These are phyloP conservation scores for Lepeophtheirus salmonis DNA, from an alignment of 1,140 invertebrate genomes.

Conservation along the genomic window DNA sequence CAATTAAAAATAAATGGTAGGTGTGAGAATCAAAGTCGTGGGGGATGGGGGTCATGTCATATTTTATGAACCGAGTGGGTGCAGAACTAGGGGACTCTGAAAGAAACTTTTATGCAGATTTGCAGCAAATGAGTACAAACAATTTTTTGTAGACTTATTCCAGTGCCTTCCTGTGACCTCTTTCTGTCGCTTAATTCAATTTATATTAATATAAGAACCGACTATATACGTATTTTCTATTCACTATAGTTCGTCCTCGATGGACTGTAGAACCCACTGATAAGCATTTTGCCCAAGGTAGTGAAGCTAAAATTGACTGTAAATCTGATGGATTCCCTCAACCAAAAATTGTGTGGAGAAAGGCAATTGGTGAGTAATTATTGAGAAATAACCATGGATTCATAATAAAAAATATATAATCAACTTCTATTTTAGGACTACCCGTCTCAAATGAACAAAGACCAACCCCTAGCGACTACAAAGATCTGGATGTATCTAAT, in stretches of 20 bases:
- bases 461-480: constrained; percentile 71
- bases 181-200: constrained; percentile 5
- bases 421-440: constrained; percentile 33
- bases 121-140: not conserved
- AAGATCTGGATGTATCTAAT: constrained; percentile 59
- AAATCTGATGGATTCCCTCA: constrained; percentile 86
- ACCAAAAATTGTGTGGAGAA: constrained; percentile 82
- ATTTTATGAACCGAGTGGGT: too few relatives aligned
- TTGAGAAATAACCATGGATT: constrained; percentile 3
- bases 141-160: constrained; percentile 6
- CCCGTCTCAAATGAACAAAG: constrained; percentile 28
- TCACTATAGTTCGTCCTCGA: constrained; percentile 65
- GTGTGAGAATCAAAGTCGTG: too few relatives aligned
- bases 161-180: constrained; percentile 19
- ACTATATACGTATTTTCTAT: constrained; percentile 10
- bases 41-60: too few relatives aligned
- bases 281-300: constrained; percentile 80
- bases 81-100: too few relatives aligned
- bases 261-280: constrained; percentile 90
- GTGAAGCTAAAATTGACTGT: constrained; percentile 77
- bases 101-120: too few relatives aligned
- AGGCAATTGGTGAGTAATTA: constrained; percentile 53
- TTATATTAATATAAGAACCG: not conserved
- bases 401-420: too few relatives aligned
- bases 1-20: constrained; percentile 1